A percentile compares a stretch with the other conserved stretches of the same genome.
Conservation (phyloP, 2,797 vertebrate genomes). For the Rhodeus uyekii region DNA sequence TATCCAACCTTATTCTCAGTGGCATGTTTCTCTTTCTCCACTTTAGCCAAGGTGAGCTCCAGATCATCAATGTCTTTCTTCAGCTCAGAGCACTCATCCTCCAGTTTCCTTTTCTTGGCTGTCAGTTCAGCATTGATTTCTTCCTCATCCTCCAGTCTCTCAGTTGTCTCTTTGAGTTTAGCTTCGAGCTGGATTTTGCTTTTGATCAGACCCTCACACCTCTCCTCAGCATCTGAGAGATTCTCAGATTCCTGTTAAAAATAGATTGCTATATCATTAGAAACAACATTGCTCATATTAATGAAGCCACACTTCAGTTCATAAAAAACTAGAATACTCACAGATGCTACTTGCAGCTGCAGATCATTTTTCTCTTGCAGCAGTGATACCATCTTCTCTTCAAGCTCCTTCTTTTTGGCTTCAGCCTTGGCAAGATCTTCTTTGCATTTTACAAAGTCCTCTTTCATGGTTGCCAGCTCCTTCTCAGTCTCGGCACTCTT, state of each 20-base stretch:
- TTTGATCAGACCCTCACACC: slow-evolving; percentile 88
- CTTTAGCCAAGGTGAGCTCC: slow-evolving; percentile 66
- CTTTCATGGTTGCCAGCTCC: slow-evolving; percentile 80
- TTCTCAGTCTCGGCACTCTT: slow-evolving; percentile 75
- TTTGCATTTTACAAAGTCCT: not conserved
- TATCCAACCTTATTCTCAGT: slow-evolving; percentile 86
- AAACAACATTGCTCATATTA: not conserved
- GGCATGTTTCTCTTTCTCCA: slow-evolving; percentile 85
- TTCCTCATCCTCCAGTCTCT: slow-evolving; percentile 84
- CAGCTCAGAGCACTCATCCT: slow-evolving; percentile 87
- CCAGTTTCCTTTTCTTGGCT: slow-evolving; percentile 85
- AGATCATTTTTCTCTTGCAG: slow-evolving; percentile 90
- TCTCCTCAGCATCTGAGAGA: slow-evolving; percentile 85
- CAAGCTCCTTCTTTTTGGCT: slow-evolving; percentile 85
- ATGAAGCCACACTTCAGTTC: fast-evolving
- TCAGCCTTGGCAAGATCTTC: slow-evolving; percentile 64
- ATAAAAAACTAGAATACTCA: slow-evolving; percentile 63
- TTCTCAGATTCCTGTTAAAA: slow-evolving; percentile 79
- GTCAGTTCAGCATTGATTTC: slow-evolving; percentile 83
- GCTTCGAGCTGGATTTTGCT: slow-evolving; percentile 87
- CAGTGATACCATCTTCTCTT: slow-evolving; percentile 87
- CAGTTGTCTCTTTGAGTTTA: slow-evolving; percentile 84
- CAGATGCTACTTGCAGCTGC: slow-evolving; percentile 85
- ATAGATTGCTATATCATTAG: not conserved
- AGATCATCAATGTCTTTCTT: slow-evolving; percentile 90